These are phyloP conservation scores for Echiichthys vipera DNA, from an alignment of 2,797 vertebrate species.

Conservation along the genomic window DNA sequence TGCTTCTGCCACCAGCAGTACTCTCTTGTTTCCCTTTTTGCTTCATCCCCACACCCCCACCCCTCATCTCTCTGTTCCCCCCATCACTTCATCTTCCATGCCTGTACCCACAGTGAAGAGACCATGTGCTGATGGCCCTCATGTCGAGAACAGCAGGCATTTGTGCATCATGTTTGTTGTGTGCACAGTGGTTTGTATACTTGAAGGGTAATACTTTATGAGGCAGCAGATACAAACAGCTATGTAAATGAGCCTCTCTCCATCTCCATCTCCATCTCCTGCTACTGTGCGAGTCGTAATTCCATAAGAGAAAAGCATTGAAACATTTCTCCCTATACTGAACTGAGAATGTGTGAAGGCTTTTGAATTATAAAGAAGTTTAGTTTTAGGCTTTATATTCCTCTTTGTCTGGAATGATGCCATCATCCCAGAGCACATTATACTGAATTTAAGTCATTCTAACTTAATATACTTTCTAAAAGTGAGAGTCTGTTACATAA, in stretches of 20 bases:
- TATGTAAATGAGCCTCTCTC: conserved; percentile 62
- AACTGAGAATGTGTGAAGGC: background rate
- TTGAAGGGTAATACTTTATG: conserved; percentile 65
- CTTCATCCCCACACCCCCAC: conserved; percentile 46
- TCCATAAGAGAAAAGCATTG: conserved; percentile 40
- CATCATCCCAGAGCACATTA: background rate
- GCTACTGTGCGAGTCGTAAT: conserved; percentile 52
- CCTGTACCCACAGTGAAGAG: conserved; percentile 51
- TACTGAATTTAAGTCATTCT: background rate
- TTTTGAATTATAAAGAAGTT: conserved; percentile 16
- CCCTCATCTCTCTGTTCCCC: conserved; percentile 34
- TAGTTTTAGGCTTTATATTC: background rate
- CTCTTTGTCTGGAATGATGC: conserved; percentile 7
- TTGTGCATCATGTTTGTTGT: conserved; percentile 64
- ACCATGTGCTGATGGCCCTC: conserved; percentile 68
- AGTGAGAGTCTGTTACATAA: background rate
- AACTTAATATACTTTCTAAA: background rate
- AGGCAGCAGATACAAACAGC: conserved; percentile 66
- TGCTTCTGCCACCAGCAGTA: conserved; percentile 34
- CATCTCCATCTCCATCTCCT: conserved; percentile 50
- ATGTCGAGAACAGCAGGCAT: conserved; percentile 71
- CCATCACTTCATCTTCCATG: conserved; percentile 62
- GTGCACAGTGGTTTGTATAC: conserved; percentile 48
- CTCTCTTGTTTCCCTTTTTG: conserved; percentile 41
- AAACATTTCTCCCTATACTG: conserved; percentile 5